Evolutionary conservation across 2,797 vertebrate genomes (phyloP).

Genomic region (Numenius phaeopus): DNA sequence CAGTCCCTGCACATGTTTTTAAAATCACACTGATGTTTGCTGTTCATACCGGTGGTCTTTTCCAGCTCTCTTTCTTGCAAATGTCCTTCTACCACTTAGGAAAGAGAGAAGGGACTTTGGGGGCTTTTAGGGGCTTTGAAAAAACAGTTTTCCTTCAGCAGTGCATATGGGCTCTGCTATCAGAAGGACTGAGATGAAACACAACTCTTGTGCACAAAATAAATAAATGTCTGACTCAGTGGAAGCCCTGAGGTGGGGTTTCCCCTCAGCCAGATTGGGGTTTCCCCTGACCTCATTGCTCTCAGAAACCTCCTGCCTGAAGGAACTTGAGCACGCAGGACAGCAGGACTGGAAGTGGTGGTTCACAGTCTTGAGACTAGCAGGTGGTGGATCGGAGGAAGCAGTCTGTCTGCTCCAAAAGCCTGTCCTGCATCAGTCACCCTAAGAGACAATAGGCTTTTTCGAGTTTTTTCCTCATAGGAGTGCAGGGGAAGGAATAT

Average conservation of each 20-base stretch:
- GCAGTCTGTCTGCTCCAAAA: not conserved
- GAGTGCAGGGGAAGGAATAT: not conserved
- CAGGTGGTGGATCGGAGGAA: conserved; percentile 12
- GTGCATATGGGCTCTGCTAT: not conserved
- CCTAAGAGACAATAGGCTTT: not conserved
- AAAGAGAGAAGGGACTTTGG: not conserved
- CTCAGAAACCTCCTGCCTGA: conserved; percentile 37
- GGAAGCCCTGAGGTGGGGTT: conserved; percentile 70
- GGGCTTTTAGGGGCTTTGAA: not conserved
- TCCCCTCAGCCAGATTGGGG: conserved; percentile 49
- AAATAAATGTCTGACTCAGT: conserved; percentile 65
- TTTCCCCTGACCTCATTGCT: conserved; percentile 68
- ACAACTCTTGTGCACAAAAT: not conserved
- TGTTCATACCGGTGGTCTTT: not conserved
- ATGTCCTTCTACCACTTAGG: not conserved
- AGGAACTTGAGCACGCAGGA: conserved; percentile 27
- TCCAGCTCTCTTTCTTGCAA: not conserved
- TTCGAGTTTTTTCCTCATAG: not conserved
- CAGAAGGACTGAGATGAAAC: conserved; percentile 12
- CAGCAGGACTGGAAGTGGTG: conserved; percentile 27
- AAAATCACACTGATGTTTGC: not conserved
- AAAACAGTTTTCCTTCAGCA: not conserved
- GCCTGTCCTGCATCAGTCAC: not conserved
- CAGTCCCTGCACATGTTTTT: not conserved
- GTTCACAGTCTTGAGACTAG: conserved; percentile 11